Evolutionary conservation across 2,888 invertebrate genomes (phyloP).

Genomic region (Melanchra persicariae): DNA sequence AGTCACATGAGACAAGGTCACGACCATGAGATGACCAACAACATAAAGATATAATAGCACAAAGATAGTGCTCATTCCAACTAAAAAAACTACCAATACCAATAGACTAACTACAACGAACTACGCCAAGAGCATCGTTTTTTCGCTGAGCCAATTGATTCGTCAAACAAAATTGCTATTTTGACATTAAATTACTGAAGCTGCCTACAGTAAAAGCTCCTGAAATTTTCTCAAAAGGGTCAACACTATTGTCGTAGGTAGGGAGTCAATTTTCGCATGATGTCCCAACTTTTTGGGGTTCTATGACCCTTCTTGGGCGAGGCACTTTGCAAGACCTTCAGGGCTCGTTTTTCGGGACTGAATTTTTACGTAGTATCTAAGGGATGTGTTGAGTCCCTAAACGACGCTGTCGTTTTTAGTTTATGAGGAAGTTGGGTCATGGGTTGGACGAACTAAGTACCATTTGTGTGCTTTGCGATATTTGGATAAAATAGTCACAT

Average conservation of each 20-base stretch:
- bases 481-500: neutral
- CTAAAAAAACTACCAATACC: neutral
- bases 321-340: constrained; percentile 41
- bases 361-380: constrained; percentile 35
- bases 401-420: constrained; percentile 24
- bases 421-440: constrained; percentile 16
- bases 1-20: no score
- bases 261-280: constrained; percentile 38
- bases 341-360: constrained; percentile 13
- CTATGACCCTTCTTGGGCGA: constrained; percentile 26
- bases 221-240: constrained; percentile 17
- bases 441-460: constrained; percentile 21
- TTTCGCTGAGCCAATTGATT: constrained; percentile 1
- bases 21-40: no score
- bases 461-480: neutral
- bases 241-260: constrained; percentile 27
- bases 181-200: neutral
- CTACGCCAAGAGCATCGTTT: no score
- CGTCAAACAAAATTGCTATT: constrained; percentile 11
- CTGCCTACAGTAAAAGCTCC: constrained; percentile 11
- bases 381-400: constrained; percentile 25
- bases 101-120: no score
- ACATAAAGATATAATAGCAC: neutral
- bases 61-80: neutral
- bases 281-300: constrained; percentile 18